Evolutionary conservation across 2,113 vertebrate genomes (phyloP).

Genomic region (Oncorhynchus nerka): DNA sequence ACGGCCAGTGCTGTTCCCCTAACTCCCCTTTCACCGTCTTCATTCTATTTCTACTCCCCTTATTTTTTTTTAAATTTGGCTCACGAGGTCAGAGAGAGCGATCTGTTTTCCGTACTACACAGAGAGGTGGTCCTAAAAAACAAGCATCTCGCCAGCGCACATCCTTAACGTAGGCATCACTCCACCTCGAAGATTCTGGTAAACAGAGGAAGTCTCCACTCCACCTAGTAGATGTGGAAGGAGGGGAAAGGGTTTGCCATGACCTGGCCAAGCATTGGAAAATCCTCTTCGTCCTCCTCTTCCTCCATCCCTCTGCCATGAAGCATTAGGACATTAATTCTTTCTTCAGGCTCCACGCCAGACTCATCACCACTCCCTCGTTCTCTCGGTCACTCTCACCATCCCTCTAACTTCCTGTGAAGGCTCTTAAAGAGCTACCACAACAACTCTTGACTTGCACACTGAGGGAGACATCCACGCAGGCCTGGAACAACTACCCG

Average conservation of each 20-base stretch:
- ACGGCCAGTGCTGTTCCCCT: not conserved
- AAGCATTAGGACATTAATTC: conserved; percentile 35
- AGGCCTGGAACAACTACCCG: too few relatives aligned
- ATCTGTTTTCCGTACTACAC: not conserved
- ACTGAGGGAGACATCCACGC: too few relatives aligned
- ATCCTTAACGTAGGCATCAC: not conserved
- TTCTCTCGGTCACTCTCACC: not conserved
- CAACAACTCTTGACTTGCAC: not conserved
- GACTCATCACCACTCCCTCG: conserved; percentile 1
- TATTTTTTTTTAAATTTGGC: conserved; percentile 35
- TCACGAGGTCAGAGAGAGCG: conserved; percentile 33
- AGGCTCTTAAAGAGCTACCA: not conserved
- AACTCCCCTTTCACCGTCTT: conserved; percentile 13
- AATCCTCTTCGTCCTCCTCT: conserved; percentile 5
- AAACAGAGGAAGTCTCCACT: not conserved
- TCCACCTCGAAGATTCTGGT: not conserved
- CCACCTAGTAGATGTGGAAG: not conserved
- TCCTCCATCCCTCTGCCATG: conserved; percentile 8
- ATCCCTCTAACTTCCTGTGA: not conserved
- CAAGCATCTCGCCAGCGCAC: not conserved
- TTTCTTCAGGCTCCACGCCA: conserved; percentile 29
- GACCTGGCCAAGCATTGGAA: conserved; percentile 2
- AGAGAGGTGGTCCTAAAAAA: not conserved
- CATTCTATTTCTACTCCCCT: conserved; percentile 49
- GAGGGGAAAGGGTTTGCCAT: not conserved